Evolutionary conservation across 37 sponge, comb jelly and placozoan genomes (phyloP), one percentile per base, ranked within the genome.

Genomic region (Petrosia ficiformis): DNA sequence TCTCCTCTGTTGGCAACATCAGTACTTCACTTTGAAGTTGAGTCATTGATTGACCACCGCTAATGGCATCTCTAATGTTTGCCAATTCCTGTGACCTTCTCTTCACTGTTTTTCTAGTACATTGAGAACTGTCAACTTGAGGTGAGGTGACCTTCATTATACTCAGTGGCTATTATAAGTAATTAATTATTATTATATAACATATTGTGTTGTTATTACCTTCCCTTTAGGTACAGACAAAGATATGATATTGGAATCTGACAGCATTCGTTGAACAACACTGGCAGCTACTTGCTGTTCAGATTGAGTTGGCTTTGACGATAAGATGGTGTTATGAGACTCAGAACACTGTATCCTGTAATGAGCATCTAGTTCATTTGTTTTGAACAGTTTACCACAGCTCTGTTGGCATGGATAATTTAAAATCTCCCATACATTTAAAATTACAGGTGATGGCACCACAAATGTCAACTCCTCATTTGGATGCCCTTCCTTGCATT

Each of bases 11-110:
- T 39, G 70, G 16, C 5, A 68, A 42, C 19, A 42, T 22, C 37
- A 42, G 41, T 22, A 68, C 21, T 24, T 68, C 70, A 68, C 37
- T 16, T 33, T 31, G 5, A 8, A 68, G 70, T 35, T 68, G 70
- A 22, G 22, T 5, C 21, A 8, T 22, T 36, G 39, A 5, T 33
- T 39, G 41, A 6, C 70, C 70, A 33, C 70, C 70, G 37, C 70
- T 68, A 33, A 68, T 22, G 21, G 21, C 34, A 33, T 24, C 37
- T 14, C 70, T 26, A 10, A 68, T 33, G 8, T 11, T 19, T 68
- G 70, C 37, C 40, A 68, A 39, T 14, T 68, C 40, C 5, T 35
- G 32, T 16, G 41, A 39, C 22, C 70, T 39, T 16, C 70, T 39
- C 21, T 42, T 6, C 22, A 68, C 37, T 11, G 70, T 68, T 24